Evolutionary conservation across 2,888 invertebrate genomes (phyloP).

Genomic region (Furcula furcula): DNA sequence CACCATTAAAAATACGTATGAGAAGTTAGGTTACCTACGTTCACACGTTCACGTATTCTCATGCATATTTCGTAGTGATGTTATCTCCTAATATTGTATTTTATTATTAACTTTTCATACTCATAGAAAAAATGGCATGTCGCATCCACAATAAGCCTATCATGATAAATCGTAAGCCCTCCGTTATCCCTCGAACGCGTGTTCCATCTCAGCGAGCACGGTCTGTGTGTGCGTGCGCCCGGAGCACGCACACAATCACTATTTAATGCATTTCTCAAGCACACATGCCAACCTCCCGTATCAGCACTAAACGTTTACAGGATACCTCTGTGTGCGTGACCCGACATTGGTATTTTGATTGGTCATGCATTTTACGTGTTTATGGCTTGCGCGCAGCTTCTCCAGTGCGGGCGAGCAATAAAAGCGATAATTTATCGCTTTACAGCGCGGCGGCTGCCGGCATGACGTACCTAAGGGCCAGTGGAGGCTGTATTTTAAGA

Average conservation of each 20-base stretch:
- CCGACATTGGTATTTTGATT: conserved; percentile 81
- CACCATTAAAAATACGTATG: too few relatives aligned
- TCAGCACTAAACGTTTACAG: conserved; percentile 19
- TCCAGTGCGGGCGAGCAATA: conserved; percentile 64
- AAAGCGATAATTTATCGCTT: conserved; percentile 69
- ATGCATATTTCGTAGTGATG: too few relatives aligned
- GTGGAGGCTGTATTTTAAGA: conserved; percentile 48
- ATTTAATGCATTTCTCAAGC: conserved; percentile 55
- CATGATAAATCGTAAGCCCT: conserved; percentile 71
- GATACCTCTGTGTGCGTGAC: conserved; percentile 52
- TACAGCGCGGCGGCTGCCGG: conserved; percentile 15
- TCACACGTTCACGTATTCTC: too few relatives aligned
- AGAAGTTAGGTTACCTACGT: too few relatives aligned
- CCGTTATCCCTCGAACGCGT: conserved; percentile 78
- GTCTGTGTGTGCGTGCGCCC: conserved; percentile 48
- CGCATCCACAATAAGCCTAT: conserved; percentile 46
- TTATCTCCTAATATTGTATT: too few relatives aligned
- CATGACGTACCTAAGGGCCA: conserved; percentile 50
- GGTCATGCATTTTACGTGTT: conserved; percentile 82
- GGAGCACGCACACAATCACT: conserved; percentile 28
- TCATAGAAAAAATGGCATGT: background rate
- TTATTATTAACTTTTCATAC: too few relatives aligned
- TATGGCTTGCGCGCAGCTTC: conserved; percentile 61
- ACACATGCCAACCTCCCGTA: conserved; percentile 29
- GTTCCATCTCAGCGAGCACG: conserved; percentile 72